These are phyloP conservation scores for Malurus splendens DNA, from an alignment of 2,797 vertebrate genomes.

Conservation along the genomic window DNA sequence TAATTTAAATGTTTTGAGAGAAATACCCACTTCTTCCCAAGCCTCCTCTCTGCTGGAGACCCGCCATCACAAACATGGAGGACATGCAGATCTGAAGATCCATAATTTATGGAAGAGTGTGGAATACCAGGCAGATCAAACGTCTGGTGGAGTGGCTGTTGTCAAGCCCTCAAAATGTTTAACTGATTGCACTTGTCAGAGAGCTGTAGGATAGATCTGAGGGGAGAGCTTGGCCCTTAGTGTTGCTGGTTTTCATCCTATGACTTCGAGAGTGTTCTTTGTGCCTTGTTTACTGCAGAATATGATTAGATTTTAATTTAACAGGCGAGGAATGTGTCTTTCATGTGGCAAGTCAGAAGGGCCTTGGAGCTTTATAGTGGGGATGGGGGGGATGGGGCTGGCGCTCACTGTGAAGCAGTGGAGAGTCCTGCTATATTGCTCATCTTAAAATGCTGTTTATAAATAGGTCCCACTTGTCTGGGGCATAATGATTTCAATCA, in stretches of 20 bases:
- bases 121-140: conserved; percentile 59
- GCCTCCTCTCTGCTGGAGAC: conserved; percentile 10
- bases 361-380: conserved; percentile 51
- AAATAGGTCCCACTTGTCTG: conserved; percentile 61
- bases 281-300: conserved; percentile 57
- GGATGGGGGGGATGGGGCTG: conserved; percentile 7
- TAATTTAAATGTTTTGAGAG: conserved; percentile 22
- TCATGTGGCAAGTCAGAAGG: conserved; percentile 65
- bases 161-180: conserved; percentile 22
- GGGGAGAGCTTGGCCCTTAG: conserved; percentile 8
- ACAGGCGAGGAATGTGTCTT: conserved; percentile 54
- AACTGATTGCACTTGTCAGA: conserved; percentile 60
- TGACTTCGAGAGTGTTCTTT: conserved; percentile 36
- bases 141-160: conserved; percentile 24
- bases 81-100: conserved; percentile 44
- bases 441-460: conserved; percentile 60
- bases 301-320: conserved; percentile 66
- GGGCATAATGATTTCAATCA: conserved; percentile 59
- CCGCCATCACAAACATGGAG: conserved; percentile 48
- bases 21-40: conserved; percentile 44
- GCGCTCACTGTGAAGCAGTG: conserved; percentile 25
- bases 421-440: conserved; percentile 59
- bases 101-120: conserved; percentile 58
- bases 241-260: conserved; percentile 25
- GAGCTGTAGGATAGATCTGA: conserved; percentile 19